These are phyloP conservation scores for Tolypeutes matacus DNA, from an alignment of 2,797 vertebrate species.

Conservation along the genomic window DNA sequence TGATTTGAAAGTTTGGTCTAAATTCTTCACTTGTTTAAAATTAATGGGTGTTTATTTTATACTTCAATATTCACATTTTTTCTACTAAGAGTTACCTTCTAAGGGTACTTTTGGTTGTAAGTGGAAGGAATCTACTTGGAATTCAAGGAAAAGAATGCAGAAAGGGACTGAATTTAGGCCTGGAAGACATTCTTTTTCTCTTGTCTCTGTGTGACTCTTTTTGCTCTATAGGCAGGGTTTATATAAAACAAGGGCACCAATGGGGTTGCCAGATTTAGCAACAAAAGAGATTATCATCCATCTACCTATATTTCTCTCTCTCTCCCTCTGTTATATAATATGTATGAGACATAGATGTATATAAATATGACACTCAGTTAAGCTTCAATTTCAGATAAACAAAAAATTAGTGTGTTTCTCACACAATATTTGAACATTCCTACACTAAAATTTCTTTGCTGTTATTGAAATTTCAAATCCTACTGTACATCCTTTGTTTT, in stretches of 20 bases:
- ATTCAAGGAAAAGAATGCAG: neutral
- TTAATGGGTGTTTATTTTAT: neutral
- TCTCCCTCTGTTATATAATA: neutral
- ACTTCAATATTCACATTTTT: neutral
- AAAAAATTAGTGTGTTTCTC: neutral
- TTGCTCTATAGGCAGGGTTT: neutral
- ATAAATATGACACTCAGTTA: neutral
- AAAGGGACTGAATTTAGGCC: neutral
- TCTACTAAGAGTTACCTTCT: neutral
- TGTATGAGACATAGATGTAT: neutral
- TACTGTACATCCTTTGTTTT: neutral
- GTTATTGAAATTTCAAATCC: constrained; percentile 16
- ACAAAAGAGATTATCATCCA: neutral
- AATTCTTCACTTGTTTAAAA: neutral
- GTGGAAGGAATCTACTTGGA: neutral
- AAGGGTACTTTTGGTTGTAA: neutral
- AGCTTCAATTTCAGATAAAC: constrained; percentile 38
- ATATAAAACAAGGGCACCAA: constrained; percentile 43
- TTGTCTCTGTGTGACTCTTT: neutral
- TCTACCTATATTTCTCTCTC: too few species aligned
- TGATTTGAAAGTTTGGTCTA: neutral
- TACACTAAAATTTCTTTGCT: constrained; percentile 1
- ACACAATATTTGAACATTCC: constrained; percentile 2
- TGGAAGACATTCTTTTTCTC: neutral
- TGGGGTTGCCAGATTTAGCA: neutral